Conservation (phyloP, 2,888 invertebrate genomes). For the Pammene aurita region DNA sequence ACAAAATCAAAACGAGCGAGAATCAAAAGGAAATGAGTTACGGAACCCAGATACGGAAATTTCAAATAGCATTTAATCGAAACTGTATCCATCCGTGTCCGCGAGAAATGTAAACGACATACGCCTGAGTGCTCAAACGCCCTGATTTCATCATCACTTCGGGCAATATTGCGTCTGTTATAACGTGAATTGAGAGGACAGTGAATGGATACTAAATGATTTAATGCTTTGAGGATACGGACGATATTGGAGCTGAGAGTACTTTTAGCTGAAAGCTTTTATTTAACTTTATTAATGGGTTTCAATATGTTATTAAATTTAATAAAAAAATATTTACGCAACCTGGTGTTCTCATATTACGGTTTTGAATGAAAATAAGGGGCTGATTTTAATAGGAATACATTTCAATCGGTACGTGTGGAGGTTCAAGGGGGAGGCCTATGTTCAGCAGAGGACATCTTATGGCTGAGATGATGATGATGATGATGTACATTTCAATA, state of each 20-base stretch:
- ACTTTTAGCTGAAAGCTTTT: neutral
- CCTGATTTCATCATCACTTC: conserved; percentile 22
- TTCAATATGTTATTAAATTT: too few relatives aligned
- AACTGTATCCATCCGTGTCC: conserved; percentile 1
- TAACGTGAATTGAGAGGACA: neutral
- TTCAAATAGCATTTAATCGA: conserved; percentile 13
- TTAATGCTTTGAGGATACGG: neutral
- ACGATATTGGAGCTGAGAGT: neutral
- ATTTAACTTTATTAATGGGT: neutral
- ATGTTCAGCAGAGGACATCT: too few relatives aligned
- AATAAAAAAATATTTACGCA: too few relatives aligned
- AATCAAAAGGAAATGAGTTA: neutral
- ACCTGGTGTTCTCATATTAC: too few relatives aligned
- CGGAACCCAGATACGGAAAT: neutral
- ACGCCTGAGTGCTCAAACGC: conserved; percentile 11
- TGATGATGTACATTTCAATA: too few relatives aligned
- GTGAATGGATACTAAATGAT: neutral
- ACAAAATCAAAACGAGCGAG: neutral
- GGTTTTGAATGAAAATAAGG: too few relatives aligned
- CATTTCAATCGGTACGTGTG: too few relatives aligned
- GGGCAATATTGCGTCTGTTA: neutral
- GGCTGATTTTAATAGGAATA: too few relatives aligned
- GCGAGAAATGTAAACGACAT: conserved; percentile 16
- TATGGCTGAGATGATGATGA: too few relatives aligned
- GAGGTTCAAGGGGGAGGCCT: too few relatives aligned